Evolutionary conservation across 2,113 vertebrate genomes (phyloP).

Genomic region (Nerophis lumbriciformis): DNA sequence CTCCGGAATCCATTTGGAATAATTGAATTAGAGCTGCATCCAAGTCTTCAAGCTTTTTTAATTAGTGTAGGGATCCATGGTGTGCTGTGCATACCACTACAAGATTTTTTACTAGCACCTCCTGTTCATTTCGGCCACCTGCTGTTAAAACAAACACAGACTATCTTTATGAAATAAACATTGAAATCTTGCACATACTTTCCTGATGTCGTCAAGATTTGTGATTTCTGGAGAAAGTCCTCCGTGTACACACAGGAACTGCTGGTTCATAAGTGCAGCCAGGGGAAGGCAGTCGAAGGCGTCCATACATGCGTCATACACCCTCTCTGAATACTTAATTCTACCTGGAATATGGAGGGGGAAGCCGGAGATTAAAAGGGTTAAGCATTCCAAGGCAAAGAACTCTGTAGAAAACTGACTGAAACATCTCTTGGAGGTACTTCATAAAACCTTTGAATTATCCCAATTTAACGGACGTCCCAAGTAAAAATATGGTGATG

Average conservation of each 20-base stretch:
- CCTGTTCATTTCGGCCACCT: slow-evolving; percentile 13
- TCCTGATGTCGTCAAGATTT: slow-evolving; percentile 97
- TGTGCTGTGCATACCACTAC: background rate
- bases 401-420: slow-evolving; percentile 15
- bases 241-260: slow-evolving; percentile 96
- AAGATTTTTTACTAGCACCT: background rate
- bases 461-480: no score
- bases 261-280: slow-evolving; percentile 98
- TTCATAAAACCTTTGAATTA: no score
- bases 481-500: no score
- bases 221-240: slow-evolving; percentile 98
- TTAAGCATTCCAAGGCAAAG: slow-evolving; percentile 53
- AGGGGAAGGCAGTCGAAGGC: slow-evolving; percentile 98
- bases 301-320: slow-evolving; percentile 98
- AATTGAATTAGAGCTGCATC: slow-evolving; percentile 58
- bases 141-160: slow-evolving; percentile 4
- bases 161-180: slow-evolving; percentile 6
- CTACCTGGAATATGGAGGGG: slow-evolving; percentile 79
- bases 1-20: slow-evolving; percentile 60
- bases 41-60: slow-evolving; percentile 44
- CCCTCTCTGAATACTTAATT: slow-evolving; percentile 99
- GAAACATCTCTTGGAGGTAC: no score
- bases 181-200: slow-evolving; percentile 79
- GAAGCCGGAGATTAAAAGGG: slow-evolving; percentile 18
- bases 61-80: slow-evolving; percentile 26